Conservation (phyloP, 2,113 vertebrate genomes). For the Heterocephalus glaber region DNA sequence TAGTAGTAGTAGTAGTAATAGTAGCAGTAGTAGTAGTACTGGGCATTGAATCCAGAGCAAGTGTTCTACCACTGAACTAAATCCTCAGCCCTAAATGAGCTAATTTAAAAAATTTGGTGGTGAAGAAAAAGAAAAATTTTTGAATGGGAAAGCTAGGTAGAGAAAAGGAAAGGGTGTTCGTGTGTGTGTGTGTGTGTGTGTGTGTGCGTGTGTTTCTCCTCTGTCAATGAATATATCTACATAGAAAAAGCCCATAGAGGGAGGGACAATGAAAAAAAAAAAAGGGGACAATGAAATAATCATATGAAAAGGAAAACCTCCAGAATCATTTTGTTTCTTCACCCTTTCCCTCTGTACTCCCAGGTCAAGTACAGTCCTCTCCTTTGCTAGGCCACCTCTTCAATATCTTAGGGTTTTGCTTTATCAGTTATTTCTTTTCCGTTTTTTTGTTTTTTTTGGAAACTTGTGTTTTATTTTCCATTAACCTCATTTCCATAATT, state of each 20-base stretch:
- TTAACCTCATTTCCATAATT: no score
- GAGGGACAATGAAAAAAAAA: background rate
- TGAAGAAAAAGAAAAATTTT: background rate
- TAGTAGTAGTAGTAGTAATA: background rate
- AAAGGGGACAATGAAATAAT: background rate
- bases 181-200: background rate
- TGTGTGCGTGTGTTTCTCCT: background rate
- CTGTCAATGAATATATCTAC: background rate
- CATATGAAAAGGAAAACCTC: background rate
- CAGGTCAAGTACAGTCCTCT: no score
- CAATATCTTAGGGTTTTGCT: background rate
- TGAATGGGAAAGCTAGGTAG: background rate
- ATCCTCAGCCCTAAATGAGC: background rate
- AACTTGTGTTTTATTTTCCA: no score
- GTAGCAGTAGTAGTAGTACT: background rate
- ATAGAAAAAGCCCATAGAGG: background rate
- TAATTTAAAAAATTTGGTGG: slow-evolving; percentile 8
- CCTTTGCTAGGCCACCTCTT: background rate
- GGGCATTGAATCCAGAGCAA: background rate
- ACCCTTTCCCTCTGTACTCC: background rate
- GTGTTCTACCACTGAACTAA: background rate
- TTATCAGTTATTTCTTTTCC: background rate
- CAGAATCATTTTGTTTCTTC: background rate
- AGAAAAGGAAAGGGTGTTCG: background rate
- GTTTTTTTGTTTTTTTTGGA: no score